Conservation (phyloP, 2,113 vertebrate species). For the Carassius auratus region DNA sequence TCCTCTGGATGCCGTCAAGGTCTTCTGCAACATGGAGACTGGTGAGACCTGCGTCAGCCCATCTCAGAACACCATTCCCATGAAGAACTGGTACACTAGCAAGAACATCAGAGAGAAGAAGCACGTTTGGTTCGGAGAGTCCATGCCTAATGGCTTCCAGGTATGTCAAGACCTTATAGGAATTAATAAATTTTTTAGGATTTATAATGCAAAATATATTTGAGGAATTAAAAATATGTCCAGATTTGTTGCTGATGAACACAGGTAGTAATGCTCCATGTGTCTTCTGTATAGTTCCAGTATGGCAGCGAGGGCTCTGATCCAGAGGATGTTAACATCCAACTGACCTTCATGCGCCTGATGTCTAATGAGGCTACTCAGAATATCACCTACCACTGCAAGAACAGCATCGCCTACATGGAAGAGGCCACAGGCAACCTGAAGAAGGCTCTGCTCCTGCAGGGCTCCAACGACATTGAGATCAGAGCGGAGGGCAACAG, state of each 20-base stretch:
- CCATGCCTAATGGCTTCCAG: conserved; percentile 93
- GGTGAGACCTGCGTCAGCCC: conserved; percentile 90
- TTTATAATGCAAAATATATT: background rate
- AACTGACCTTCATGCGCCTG: conserved; percentile 97
- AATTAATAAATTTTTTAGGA: background rate
- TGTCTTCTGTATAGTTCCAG: conserved; percentile 78
- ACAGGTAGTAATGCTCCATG: background rate
- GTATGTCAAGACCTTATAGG: conserved; percentile 66
- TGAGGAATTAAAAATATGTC: too few relatives aligned
- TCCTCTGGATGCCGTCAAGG: conserved; percentile 92
- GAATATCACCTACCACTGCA: conserved; percentile 99
- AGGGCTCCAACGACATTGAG: conserved; percentile 96
- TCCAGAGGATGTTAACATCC: conserved; percentile 90
- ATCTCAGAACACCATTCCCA: conserved; percentile 78
- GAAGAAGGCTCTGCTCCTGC: conserved; percentile 94
- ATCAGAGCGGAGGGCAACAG: conserved; percentile 98
- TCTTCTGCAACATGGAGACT: conserved; percentile 97
- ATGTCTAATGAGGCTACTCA: conserved; percentile 96
- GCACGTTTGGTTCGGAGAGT: conserved; percentile 94
- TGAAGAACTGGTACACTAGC: conserved; percentile 96
- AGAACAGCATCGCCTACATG: conserved; percentile 99
- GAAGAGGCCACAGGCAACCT: conserved; percentile 90
- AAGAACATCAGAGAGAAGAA: conserved; percentile 91
- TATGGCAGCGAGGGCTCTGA: conserved; percentile 88
- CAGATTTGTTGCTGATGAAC: too few relatives aligned